Percentiles rank a stretch among this genome's conserved stretches.
Conservation (phyloP, 2,888 invertebrate genomes). For the Athalia circularis region DNA sequence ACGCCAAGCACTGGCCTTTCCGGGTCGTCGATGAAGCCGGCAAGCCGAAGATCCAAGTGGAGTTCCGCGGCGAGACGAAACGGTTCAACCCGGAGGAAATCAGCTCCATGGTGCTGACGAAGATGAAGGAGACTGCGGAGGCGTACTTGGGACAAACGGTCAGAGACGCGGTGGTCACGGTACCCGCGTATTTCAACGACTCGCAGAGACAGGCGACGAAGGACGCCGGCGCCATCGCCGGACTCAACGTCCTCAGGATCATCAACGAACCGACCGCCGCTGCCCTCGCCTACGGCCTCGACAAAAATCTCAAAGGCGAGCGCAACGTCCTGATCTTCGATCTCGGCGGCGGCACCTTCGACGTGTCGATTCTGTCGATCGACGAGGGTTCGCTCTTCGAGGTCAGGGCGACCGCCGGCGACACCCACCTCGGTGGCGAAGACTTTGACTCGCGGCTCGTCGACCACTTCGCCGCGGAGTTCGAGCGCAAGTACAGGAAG, state of each 20-base stretch:
- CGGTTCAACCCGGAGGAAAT: slow-evolving; percentile 94
- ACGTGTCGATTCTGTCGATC: slow-evolving; percentile 95
- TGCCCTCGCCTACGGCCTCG: slow-evolving; percentile 92
- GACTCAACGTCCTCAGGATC: slow-evolving; percentile 92
- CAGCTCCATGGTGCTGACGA: slow-evolving; percentile 93
- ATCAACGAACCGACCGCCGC: slow-evolving; percentile 95
- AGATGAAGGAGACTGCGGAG: slow-evolving; percentile 96
- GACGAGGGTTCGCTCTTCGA: slow-evolving; percentile 93
- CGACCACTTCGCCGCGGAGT: slow-evolving; percentile 91
- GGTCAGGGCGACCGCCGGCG: slow-evolving; percentile 96
- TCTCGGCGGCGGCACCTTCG: slow-evolving; percentile 94
- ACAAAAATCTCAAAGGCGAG: slow-evolving; percentile 87
- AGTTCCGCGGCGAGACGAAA: slow-evolving; percentile 92
- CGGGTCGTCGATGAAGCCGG: slow-evolving; percentile 87
- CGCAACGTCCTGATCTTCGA: slow-evolving; percentile 88
- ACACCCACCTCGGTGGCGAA: slow-evolving; percentile 95
- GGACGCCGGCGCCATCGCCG: slow-evolving; percentile 92
- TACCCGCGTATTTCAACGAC: slow-evolving; percentile 94
- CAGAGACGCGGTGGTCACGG: slow-evolving; percentile 91
- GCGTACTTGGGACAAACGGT: slow-evolving; percentile 90
- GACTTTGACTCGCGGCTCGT: slow-evolving; percentile 96
- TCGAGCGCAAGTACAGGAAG: slow-evolving; percentile 95
- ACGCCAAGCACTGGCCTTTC: slow-evolving; percentile 97
- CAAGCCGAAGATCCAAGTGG: slow-evolving; percentile 88
- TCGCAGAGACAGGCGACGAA: slow-evolving; percentile 95